Percentiles rank a stretch among this genome's conserved stretches.
Conservation (phyloP, 37 sponge, comb jelly and placozoan species). For the Cladorhizidae sp. region DNA sequence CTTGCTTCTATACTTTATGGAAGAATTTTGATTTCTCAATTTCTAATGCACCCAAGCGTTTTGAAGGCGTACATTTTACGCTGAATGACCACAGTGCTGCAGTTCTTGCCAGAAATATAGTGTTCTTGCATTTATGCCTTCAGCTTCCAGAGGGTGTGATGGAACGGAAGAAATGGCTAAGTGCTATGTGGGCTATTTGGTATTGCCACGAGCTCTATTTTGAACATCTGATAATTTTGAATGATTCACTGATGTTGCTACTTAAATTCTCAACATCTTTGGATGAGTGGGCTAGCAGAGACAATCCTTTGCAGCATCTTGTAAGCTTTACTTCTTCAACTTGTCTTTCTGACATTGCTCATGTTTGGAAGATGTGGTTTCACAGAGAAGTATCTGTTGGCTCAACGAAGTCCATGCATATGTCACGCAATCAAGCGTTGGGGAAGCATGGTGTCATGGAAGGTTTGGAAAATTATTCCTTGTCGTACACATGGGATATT, state of each 20-base stretch:
- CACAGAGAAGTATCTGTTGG: background rate
- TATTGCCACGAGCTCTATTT: conserved; percentile 43
- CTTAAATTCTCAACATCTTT: background rate
- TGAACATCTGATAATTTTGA: conserved; percentile 7
- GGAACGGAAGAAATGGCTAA: conserved; percentile 26
- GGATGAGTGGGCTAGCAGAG: conserved; percentile 7
- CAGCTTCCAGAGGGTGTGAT: background rate
- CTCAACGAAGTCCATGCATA: conserved; percentile 5
- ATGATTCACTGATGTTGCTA: conserved; percentile 17
- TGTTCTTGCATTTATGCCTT: conserved; percentile 24
- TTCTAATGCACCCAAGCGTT: background rate
- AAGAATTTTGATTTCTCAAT: conserved; percentile 37
- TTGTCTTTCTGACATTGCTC: background rate
- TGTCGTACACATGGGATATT: background rate
- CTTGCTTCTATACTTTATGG: conserved; percentile 60
- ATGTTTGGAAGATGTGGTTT: conserved; percentile 42
- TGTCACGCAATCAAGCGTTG: background rate
- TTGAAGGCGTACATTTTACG: conserved; percentile 43
- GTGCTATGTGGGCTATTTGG: conserved; percentile 57
- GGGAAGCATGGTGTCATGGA: background rate
- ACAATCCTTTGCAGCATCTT: background rate
- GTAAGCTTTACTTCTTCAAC: conserved; percentile 7
- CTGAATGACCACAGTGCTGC: conserved; percentile 52
- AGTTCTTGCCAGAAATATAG: conserved; percentile 52
- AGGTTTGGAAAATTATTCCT: background rate